Conservation (phyloP, 2,888 invertebrate genomes). For the Drosophila pegasa region DNA sequence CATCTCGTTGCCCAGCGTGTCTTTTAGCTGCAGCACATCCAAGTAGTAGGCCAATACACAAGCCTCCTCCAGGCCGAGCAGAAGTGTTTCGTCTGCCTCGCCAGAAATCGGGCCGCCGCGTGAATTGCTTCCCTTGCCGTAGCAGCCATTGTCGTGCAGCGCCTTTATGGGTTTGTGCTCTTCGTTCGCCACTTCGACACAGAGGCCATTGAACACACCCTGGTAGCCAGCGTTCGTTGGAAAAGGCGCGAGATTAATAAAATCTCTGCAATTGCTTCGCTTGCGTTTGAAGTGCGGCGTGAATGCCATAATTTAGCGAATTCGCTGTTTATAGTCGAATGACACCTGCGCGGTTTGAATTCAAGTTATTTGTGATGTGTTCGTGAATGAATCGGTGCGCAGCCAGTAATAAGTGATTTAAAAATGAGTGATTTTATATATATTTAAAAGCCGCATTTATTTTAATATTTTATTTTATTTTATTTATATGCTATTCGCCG, state of each 20-base stretch:
- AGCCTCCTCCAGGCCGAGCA: constrained; percentile 91
- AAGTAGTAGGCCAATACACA: constrained; percentile 90
- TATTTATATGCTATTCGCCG: constrained; percentile 38
- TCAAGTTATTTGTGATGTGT: neutral
- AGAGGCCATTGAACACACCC: constrained; percentile 89
- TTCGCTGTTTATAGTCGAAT: constrained; percentile 21
- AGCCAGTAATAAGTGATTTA: no score
- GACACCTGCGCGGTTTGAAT: constrained; percentile 6
- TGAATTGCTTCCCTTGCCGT: constrained; percentile 90
- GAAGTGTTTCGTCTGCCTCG: constrained; percentile 86
- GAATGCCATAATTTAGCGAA: constrained; percentile 54
- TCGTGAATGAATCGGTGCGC: neutral
- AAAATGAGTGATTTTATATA: neutral
- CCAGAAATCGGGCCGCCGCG: constrained; percentile 80
- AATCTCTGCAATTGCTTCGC: constrained; percentile 23
- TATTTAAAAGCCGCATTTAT: no score
- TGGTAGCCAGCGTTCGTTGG: constrained; percentile 34
- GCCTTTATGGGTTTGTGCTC: constrained; percentile 86
- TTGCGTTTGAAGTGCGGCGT: constrained; percentile 59
- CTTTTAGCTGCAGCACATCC: constrained; percentile 88
- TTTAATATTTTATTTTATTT: no score
- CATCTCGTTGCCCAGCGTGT: constrained; percentile 86
- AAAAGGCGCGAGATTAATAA: constrained; percentile 34
- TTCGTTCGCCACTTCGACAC: constrained; percentile 87
- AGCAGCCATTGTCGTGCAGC: constrained; percentile 90